phyloP scores from a whole-genome alignment of 2,113 vertebrate species.

The Melanocharis versteri region DNA sequence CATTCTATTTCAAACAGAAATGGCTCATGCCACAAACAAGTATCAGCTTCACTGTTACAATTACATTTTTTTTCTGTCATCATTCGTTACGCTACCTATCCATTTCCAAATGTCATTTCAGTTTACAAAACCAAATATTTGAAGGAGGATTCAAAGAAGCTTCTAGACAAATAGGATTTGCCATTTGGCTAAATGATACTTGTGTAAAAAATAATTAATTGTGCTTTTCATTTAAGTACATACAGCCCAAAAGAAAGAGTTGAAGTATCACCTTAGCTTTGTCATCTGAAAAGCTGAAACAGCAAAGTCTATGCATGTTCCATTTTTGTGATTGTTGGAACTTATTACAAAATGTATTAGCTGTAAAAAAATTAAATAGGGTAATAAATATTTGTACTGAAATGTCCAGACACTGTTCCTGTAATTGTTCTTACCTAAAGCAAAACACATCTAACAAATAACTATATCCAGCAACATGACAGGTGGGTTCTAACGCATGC shows the following conservation, averaged over 20 bases:
- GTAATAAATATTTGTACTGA: not conserved
- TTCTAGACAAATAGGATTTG: not conserved
- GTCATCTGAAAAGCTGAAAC: not conserved
- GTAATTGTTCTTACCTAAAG: not conserved
- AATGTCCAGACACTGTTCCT: not conserved
- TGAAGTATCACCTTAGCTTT: not conserved
- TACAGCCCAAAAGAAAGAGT: not conserved
- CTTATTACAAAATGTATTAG: not conserved
- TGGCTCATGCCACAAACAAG: not conserved
- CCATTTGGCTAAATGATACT: not conserved
- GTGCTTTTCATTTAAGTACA: not conserved
- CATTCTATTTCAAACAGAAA: not conserved
- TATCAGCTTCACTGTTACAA: not conserved
- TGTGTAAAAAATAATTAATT: not conserved
- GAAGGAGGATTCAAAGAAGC: not conserved
- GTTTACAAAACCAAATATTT: not conserved
- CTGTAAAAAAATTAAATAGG: not conserved
- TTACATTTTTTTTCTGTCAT: not conserved
- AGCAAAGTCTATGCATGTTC: not conserved
- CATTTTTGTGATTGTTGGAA: not conserved
- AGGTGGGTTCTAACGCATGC: conserved; percentile 28
- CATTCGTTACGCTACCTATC: not conserved
- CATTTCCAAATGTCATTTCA: not conserved
- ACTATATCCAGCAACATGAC: not conserved
- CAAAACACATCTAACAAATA: not conserved